Percentiles rank a stretch among this genome's conserved stretches.
These are phyloP conservation scores for Abrostola tripartita DNA, from an alignment of 2,888 invertebrate genomes.

Conservation along the genomic window DNA sequence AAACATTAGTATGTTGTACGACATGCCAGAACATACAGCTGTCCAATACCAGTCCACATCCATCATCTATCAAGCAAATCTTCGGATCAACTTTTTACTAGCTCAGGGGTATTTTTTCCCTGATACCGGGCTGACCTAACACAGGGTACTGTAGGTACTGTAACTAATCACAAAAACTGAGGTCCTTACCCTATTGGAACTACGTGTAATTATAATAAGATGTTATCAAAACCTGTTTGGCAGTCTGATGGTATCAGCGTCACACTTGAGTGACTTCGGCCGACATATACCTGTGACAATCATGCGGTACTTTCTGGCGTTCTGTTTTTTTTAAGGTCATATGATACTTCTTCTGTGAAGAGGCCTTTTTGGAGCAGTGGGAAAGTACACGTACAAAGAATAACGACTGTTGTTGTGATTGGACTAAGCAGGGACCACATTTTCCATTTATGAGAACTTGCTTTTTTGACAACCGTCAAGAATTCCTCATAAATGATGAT, in stretches of 20 bases:
- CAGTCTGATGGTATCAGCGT: slow-evolving; percentile 56
- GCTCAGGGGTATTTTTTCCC: not conserved
- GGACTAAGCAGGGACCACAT: too few species aligned
- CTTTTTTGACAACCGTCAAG: too few species aligned
- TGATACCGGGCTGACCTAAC: not conserved
- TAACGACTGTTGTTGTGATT: too few species aligned
- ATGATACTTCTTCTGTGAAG: not conserved
- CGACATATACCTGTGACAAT: slow-evolving; percentile 24
- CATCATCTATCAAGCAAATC: too few species aligned
- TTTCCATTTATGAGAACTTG: too few species aligned
- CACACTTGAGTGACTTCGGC: slow-evolving; percentile 32
- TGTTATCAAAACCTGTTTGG: slow-evolving; percentile 56
- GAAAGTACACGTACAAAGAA: too few species aligned
- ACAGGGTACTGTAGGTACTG: slow-evolving; percentile 8
- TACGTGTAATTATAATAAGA: slow-evolving; percentile 46
- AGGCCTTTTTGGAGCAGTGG: too few species aligned
- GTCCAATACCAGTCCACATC: too few species aligned
- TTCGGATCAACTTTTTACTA: too few species aligned
- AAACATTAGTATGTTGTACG: too few species aligned
- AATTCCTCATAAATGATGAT: too few species aligned
- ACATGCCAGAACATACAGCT: too few species aligned
- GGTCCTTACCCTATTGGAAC: slow-evolving; percentile 35
- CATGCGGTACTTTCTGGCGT: slow-evolving; percentile 26
- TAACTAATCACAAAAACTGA: slow-evolving; percentile 32
- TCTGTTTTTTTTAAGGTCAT: slow-evolving; percentile 24